Evolutionary conservation across 2,888 invertebrate species (phyloP).

Genomic region (Meta bourneti): DNA sequence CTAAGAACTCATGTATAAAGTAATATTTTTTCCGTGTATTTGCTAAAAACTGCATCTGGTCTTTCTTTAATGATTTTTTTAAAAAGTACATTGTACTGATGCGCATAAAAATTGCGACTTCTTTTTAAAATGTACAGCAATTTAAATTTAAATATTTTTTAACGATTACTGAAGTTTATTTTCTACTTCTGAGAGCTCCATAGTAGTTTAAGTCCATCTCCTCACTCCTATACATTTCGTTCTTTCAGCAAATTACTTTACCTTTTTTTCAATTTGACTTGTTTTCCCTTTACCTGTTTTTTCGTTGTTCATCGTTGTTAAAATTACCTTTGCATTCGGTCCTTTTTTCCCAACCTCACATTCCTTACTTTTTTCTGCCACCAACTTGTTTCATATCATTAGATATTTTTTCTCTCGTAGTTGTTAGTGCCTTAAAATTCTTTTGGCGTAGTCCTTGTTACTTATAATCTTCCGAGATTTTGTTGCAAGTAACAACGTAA

Average conservation of each 20-base stretch:
- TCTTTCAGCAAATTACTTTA: constrained; percentile 45
- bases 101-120: constrained; percentile 12
- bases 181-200: background rate
- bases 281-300: constrained; percentile 21
- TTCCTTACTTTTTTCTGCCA: constrained; percentile 27
- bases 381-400: constrained; percentile 54
- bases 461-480: constrained; percentile 41
- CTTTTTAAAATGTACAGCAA: constrained; percentile 32
- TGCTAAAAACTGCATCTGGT: no score
- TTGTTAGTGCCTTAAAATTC: constrained; percentile 54
- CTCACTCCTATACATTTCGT: background rate
- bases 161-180: constrained; percentile 38
- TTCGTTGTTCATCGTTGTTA: constrained; percentile 50
- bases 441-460: constrained; percentile 41
- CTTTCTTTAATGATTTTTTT: no score
- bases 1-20: background rate
- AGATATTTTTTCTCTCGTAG: constrained; percentile 33
- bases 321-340: constrained; percentile 55
- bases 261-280: constrained; percentile 40
- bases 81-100: background rate
- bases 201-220: background rate
- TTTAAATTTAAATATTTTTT: constrained; percentile 48
- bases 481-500: constrained; percentile 46
- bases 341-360: constrained; percentile 28
- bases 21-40: background rate